Evolutionary conservation across 2,888 invertebrate species (phyloP).

Genomic region (Craniophora ligustri): DNA sequence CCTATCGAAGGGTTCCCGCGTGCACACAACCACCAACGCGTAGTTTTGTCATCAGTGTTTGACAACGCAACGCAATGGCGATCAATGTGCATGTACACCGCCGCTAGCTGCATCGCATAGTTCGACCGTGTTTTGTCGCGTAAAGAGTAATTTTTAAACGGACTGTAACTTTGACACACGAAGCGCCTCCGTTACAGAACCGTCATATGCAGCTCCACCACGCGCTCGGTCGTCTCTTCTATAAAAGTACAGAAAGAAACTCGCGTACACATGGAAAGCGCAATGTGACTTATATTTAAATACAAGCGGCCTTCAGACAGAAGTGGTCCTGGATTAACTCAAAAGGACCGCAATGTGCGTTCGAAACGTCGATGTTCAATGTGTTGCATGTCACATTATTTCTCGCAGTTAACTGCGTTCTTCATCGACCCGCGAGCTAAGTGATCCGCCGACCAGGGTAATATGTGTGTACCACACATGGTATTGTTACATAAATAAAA

Average conservation of each 20-base stretch:
- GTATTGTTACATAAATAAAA: conserved; percentile 27
- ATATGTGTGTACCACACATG: conserved; percentile 51
- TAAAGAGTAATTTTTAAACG: conserved; percentile 39
- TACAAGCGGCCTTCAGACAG: conserved; percentile 82
- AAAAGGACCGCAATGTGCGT: conserved; percentile 89
- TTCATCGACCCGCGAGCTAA: conserved; percentile 90
- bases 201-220: conserved; percentile 33
- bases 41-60: conserved; percentile 1
- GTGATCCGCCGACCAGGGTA: conserved; percentile 88
- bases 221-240: background rate
- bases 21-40: conserved; percentile 1
- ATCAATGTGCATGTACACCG: conserved; percentile 6
- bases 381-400: conserved; percentile 84
- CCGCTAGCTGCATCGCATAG: background rate
- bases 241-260: background rate
- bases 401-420: conserved; percentile 86
- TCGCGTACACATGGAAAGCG: conserved; percentile 1
- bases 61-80: conserved; percentile 6
- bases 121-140: conserved; percentile 12
- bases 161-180: conserved; percentile 23
- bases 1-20: conserved; percentile 5
- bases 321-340: conserved; percentile 81
- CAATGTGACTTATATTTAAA: conserved; percentile 54
- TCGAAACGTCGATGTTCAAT: conserved; percentile 90
- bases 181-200: conserved; percentile 30